phyloP scores from a whole-genome alignment of 2,888 invertebrate genomes.

The Apodemia duryi region DNA sequence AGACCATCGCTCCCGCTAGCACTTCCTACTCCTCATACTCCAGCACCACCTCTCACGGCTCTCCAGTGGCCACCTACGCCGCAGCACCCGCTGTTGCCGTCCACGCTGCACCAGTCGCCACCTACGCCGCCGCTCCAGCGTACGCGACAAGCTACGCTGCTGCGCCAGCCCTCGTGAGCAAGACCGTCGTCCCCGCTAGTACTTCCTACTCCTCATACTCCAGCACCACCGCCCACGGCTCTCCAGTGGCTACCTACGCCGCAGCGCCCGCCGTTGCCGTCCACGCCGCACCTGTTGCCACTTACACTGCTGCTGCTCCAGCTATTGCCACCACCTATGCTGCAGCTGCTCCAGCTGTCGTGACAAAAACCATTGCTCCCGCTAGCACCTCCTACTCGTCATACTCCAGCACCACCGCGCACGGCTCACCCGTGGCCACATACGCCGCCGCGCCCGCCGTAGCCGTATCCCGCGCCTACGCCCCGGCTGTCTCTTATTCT shows the following conservation, averaged over 20 bases:
- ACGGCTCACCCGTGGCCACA: slow-evolving; percentile 27
- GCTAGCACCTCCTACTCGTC: slow-evolving; percentile 36
- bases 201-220: slow-evolving; percentile 39
- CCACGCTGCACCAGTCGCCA: slow-evolving; percentile 37
- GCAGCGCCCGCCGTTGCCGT: too few species aligned
- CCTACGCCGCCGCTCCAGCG: slow-evolving; percentile 28
- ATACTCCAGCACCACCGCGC: slow-evolving; percentile 36
- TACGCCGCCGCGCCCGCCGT: slow-evolving; percentile 36
- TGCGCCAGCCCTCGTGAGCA: slow-evolving; percentile 41
- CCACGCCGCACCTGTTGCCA: slow-evolving; percentile 17
- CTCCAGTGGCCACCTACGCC: slow-evolving; percentile 51
- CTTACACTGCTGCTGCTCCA: slow-evolving; percentile 37
- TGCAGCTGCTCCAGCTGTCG: slow-evolving; percentile 52
- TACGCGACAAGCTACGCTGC: slow-evolving; percentile 42
- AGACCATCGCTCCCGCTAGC: slow-evolving; percentile 37
- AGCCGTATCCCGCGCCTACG: slow-evolving; percentile 65
- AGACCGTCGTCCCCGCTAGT: slow-evolving; percentile 26
- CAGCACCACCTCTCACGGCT: slow-evolving; percentile 38
- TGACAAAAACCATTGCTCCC: slow-evolving; percentile 28
- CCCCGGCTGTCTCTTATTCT: slow-evolving; percentile 79
- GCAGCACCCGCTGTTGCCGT: slow-evolving; percentile 43
- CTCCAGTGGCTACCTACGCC: slow-evolving; percentile 23
- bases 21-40: slow-evolving; percentile 35
- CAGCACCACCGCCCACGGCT: slow-evolving; percentile 33
- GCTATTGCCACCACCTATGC: slow-evolving; percentile 31